A percentile compares a stretch with the other conserved stretches of the same genome.
phyloP scores from a whole-genome alignment of 1,140 invertebrate species.

The Camponotus pennsylvanicus region DNA sequence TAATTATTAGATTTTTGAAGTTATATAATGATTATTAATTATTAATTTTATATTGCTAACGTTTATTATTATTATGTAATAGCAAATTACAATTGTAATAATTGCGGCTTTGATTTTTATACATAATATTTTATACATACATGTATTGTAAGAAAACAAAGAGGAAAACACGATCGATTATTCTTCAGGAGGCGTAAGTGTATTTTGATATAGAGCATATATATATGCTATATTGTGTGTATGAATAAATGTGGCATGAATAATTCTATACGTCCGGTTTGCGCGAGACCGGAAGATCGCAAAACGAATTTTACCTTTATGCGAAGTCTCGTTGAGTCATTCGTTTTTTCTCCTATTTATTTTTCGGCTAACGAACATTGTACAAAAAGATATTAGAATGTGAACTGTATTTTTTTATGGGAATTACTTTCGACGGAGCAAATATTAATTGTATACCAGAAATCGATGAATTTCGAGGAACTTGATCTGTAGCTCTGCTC shows the following conservation, averaged over 20 bases:
- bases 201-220: constrained; percentile 71
- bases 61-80: constrained; percentile 48
- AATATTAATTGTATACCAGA: neutral
- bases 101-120: constrained; percentile 72
- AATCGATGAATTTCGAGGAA: neutral
- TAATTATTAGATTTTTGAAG: constrained; percentile 49
- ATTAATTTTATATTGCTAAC: constrained; percentile 64
- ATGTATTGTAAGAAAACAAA: constrained; percentile 7
- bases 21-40: constrained; percentile 53
- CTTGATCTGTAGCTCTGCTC: neutral
- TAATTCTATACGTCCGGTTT: constrained; percentile 46
- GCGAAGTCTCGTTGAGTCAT: constrained; percentile 56
- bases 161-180: constrained; percentile 55
- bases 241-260: constrained; percentile 53
- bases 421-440: constrained; percentile 1
- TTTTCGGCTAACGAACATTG: constrained; percentile 46
- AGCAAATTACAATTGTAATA: constrained; percentile 63
- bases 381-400: constrained; percentile 21
- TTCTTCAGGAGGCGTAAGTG: constrained; percentile 65
- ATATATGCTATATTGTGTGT: constrained; percentile 43
- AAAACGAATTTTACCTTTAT: constrained; percentile 56
- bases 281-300: constrained; percentile 19
- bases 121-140: constrained; percentile 60
- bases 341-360: constrained; percentile 50
- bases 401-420: constrained; percentile 24